A percentile compares a stretch with the other conserved stretches of the same genome.
phyloP scores from a whole-genome alignment of 2,888 invertebrate genomes.

The Prosapia bicincta region DNA sequence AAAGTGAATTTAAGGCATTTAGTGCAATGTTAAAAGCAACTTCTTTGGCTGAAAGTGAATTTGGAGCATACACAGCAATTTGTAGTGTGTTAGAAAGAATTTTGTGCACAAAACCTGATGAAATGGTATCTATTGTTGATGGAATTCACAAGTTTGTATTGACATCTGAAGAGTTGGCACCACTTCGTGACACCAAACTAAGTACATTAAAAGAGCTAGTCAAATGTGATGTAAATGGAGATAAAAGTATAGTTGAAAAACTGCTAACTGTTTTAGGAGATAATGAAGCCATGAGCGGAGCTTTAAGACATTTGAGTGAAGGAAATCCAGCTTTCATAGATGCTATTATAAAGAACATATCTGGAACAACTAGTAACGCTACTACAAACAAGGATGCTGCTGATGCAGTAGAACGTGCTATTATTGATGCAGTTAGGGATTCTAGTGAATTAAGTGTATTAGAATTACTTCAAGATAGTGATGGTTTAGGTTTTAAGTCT shows the following conservation, averaged over 20 bases:
- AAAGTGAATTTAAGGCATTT: constrained; percentile 29
- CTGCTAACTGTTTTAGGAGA: constrained; percentile 62
- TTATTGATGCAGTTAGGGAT: constrained; percentile 61
- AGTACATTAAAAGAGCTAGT: constrained; percentile 53
- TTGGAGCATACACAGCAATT: constrained; percentile 54
- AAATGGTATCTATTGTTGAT: constrained; percentile 33
- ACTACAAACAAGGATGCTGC: constrained; percentile 62
- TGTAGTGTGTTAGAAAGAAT: constrained; percentile 49
- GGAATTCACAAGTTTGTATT: constrained; percentile 33
- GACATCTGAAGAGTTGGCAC: constrained; percentile 27
- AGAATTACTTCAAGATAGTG: constrained; percentile 52
- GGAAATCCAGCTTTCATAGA: constrained; percentile 58
- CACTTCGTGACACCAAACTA: constrained; percentile 46
- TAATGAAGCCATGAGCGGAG: constrained; percentile 51
- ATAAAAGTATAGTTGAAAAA: constrained; percentile 60
- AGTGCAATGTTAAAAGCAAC: constrained; percentile 39
- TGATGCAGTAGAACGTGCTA: constrained; percentile 63
- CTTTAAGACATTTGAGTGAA: constrained; percentile 62
- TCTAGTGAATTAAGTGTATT: constrained; percentile 58
- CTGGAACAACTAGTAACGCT: constrained; percentile 40
- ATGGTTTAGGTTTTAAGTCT: constrained; percentile 48
- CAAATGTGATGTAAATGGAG: constrained; percentile 53
- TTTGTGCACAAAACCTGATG: constrained; percentile 23
- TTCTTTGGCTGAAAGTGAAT: constrained; percentile 48
- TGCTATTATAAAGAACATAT: constrained; percentile 58